These are phyloP conservation scores for Lepidurus arcticus DNA, from an alignment of 1,140 invertebrate species.

Conservation along the genomic window DNA sequence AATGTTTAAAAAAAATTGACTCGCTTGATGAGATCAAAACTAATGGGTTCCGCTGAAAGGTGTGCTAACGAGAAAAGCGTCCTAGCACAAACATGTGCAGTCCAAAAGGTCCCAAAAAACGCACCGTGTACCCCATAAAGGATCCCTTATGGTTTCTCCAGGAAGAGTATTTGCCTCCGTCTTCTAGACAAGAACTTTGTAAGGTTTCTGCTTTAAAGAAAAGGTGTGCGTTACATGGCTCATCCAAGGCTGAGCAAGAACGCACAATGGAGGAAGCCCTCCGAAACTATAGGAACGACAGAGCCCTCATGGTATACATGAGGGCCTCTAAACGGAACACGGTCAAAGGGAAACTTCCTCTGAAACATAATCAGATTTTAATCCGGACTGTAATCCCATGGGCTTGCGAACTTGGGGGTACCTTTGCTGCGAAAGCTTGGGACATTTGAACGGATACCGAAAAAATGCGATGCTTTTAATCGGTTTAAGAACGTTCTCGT, in stretches of 20 bases:
- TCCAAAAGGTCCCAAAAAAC: no score
- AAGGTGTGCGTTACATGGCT: constrained; percentile 2
- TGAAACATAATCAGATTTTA: constrained; percentile 10
- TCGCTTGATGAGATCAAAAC: not conserved
- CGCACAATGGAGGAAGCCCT: constrained; percentile 8
- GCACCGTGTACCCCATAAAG: not conserved
- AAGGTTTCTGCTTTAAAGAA: not conserved
- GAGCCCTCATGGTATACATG: not conserved
- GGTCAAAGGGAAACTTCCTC: not conserved
- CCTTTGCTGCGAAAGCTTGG: not conserved
- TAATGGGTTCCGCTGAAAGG: not conserved
- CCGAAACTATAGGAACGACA: not conserved
- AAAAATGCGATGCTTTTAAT: not conserved
- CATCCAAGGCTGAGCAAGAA: not conserved
- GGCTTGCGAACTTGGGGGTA: not conserved
- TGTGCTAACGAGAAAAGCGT: not conserved
- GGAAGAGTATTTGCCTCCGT: not conserved
- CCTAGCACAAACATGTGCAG: not conserved
- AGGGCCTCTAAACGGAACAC: not conserved
- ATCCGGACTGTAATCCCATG: not conserved
- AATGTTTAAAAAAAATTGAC: not conserved
- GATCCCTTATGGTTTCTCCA: not conserved
- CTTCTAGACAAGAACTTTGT: not conserved
- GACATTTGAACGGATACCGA: not conserved
- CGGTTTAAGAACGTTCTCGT: not conserved